Base-by-base conservation (phyloP, 2,113 vertebrate species). In the Camelus dromedarius region DNA sequence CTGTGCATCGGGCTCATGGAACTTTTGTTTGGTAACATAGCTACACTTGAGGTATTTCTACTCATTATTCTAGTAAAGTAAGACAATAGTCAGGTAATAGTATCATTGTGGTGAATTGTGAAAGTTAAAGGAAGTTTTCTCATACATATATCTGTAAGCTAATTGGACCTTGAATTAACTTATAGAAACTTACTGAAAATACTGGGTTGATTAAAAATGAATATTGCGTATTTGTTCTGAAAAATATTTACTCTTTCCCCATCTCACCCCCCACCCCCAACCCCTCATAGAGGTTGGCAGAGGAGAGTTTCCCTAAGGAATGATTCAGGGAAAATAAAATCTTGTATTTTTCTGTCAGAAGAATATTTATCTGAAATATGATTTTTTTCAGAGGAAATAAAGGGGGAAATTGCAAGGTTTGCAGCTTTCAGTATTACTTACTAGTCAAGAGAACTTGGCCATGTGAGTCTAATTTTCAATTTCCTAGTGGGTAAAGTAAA, bases 131-230 rank as follows among this genome's bases (percentile, higher is more conserved):
- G 26, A 97, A 46, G 15, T 67, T 91, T 72, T 56, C 70, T 83
- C 30, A 22, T 60, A 52, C 48, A 90, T 90, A 3, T 19, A 90
- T 58, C 30, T 92, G 12, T 64, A 84, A 90, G 19, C 73, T 82
- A 72, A 64, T 42, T 80, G 35, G n/a, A 67, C 15, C 24, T 92
- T 97, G 13, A 89, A 42, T 66, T 90, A 94, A 87, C 20, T 86
- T 93, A 77, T 48, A 91, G 62, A 97, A 89, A 54, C 30, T 62
- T 77, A 83, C 58, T 70, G 62, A 93, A 93, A 67, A 35, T 11
- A 38, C 28, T 72, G 30, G 20, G 9, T 26, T 95, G 38, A 73
- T 72, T 95, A 67, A 75, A 97, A 95, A 82, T 82, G 28, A 90
- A 35, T 54, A 46, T 84, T 93, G 32, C 6, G 14, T 76, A 60